Evolutionary conservation across 2,888 invertebrate genomes (phyloP).

Genomic region (Chloroclystis v-ata): DNA sequence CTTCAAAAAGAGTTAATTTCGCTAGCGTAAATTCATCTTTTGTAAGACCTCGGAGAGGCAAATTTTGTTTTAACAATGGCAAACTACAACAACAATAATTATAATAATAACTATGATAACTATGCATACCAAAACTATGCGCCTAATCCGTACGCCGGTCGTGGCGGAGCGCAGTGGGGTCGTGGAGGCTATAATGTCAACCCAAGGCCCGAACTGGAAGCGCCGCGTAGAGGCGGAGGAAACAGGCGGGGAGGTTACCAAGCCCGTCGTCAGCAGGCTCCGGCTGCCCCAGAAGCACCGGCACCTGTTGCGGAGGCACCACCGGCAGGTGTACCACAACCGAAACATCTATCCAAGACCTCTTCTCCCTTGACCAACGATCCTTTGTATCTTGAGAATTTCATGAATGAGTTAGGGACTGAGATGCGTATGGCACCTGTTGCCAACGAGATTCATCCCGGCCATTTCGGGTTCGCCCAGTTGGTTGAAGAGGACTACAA

Average conservation of each 20-base stretch:
- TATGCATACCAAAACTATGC: too few species aligned
- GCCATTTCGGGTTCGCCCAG: slow-evolving; percentile 13
- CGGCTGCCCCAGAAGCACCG: not conserved
- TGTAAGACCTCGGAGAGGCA: too few species aligned
- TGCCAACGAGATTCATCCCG: slow-evolving; percentile 16
- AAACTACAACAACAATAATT: too few species aligned
- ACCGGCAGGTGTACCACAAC: slow-evolving; percentile 8
- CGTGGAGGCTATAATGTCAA: too few species aligned
- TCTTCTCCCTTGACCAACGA: slow-evolving; percentile 15
- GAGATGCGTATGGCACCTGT: slow-evolving; percentile 20
- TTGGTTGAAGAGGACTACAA: slow-evolving; percentile 8
- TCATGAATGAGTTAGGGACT: slow-evolving; percentile 19
- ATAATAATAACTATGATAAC: too few species aligned
- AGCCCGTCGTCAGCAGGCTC: not conserved
- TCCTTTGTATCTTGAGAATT: slow-evolving; percentile 16
- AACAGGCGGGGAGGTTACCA: not conserved
- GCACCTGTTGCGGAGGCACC: slow-evolving; percentile 3
- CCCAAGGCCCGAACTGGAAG: too few species aligned
- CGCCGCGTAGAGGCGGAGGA: not conserved
- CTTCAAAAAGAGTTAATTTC: too few species aligned
- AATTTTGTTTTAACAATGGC: too few species aligned
- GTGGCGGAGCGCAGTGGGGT: too few species aligned
- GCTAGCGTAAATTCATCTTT: too few species aligned
- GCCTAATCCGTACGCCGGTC: too few species aligned
- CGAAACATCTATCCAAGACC: slow-evolving; percentile 16